Evolutionary conservation across 2,797 vertebrate genomes (phyloP).

Genomic region (Craterocephalus amniculus): DNA sequence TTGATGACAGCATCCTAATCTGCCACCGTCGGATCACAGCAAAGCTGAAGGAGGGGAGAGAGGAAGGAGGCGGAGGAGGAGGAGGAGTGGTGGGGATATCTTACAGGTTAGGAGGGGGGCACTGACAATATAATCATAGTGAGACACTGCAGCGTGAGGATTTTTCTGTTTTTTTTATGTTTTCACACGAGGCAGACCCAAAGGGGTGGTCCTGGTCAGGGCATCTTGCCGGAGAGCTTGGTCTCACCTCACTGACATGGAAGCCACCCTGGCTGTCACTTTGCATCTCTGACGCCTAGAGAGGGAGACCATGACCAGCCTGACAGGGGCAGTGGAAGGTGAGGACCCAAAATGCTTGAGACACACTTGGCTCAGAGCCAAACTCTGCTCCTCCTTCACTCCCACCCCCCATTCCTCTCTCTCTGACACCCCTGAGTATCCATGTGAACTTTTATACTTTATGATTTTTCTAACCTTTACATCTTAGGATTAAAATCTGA

Average conservation of each 20-base stretch:
- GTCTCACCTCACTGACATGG: constrained; percentile 80
- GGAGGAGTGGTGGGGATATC: constrained; percentile 39
- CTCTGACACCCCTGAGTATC: constrained; percentile 62
- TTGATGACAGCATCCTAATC: constrained; percentile 75
- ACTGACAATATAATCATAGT: constrained; percentile 74
- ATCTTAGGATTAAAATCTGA: constrained; percentile 28
- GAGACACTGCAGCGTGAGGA: constrained; percentile 56
- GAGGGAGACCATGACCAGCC: constrained; percentile 69
- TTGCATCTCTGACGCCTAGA: constrained; percentile 72
- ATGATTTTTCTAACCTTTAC: constrained; percentile 78
- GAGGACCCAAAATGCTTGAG: constrained; percentile 79
- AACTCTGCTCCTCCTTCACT: constrained; percentile 48
- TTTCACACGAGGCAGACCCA: constrained; percentile 73
- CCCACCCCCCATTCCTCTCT: background rate
- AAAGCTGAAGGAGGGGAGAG: constrained; percentile 39
- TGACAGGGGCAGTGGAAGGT: constrained; percentile 75
- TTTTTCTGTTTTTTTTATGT: constrained; percentile 54
- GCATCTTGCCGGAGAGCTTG: constrained; percentile 72
- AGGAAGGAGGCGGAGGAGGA: constrained; percentile 17
- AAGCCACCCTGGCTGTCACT: constrained; percentile 80
- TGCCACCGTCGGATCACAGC: constrained; percentile 65
- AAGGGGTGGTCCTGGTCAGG: constrained; percentile 74
- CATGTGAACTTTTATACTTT: constrained; percentile 75
- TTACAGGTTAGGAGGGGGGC: constrained; percentile 72
- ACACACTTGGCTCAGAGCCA: constrained; percentile 82